A percentile compares a stretch with the other conserved stretches of the same genome.
phyloP scores from a whole-genome alignment of 2,797 vertebrate species.

The Gephyroberyx darwinii region DNA sequence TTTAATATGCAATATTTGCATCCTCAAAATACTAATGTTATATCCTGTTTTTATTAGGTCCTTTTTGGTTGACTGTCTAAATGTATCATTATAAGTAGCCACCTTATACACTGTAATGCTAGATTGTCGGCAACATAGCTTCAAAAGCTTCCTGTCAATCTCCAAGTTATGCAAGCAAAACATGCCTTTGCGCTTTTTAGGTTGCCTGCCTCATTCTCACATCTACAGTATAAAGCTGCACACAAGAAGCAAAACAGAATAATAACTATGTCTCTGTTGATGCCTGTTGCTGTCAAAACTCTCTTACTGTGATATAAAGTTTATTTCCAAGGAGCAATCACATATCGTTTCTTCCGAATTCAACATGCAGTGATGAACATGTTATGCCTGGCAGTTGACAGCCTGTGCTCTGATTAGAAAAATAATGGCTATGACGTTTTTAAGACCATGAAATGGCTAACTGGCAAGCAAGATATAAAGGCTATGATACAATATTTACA shows the following conservation, averaged over 20 bases:
- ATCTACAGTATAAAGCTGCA: background rate
- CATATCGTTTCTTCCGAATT: slow-evolving; percentile 16
- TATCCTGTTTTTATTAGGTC: no score
- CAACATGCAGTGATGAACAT: slow-evolving; percentile 27
- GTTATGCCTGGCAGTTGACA: slow-evolving; percentile 34
- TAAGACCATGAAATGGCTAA: slow-evolving; percentile 50
- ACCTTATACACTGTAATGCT: no score
- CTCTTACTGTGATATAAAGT: background rate
- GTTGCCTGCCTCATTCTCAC: background rate
- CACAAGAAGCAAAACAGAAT: slow-evolving; percentile 27
- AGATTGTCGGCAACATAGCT: no score
- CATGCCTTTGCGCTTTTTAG: background rate
- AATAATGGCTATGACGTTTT: slow-evolving; percentile 28
- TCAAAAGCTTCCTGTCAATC: background rate
- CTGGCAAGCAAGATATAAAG: slow-evolving; percentile 49
- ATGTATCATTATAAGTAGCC: no score
- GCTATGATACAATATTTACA: slow-evolving; percentile 61
- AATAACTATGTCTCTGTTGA: background rate
- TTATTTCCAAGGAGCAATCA: slow-evolving; percentile 17
- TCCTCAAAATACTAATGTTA: no score
- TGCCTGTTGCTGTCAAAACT: no score
- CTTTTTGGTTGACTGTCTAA: no score
- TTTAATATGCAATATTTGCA: background rate
- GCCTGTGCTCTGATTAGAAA: slow-evolving; percentile 12
- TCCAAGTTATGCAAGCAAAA: background rate